These are phyloP conservation scores for Rhodinocichla rosea DNA, from an alignment of 2,113 vertebrate genomes.

Conservation along the genomic window DNA sequence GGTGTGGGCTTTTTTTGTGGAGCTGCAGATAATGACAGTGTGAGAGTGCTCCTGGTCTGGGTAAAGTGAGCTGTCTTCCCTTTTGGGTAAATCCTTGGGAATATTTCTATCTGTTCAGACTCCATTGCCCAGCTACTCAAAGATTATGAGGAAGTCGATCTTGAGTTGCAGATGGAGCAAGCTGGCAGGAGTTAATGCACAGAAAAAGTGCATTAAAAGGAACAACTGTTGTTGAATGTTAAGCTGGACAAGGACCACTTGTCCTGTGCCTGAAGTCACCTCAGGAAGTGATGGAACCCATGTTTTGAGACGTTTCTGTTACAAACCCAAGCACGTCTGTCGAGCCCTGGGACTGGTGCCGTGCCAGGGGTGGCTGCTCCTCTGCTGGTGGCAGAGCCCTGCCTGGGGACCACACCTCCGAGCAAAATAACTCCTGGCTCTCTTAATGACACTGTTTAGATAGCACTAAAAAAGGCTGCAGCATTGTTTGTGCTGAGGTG, in stretches of 20 bases:
- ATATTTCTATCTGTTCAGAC: rapidly evolving
- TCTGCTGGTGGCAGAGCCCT: not conserved
- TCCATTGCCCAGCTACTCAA: not conserved
- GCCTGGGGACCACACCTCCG: not conserved
- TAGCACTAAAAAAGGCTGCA: not conserved
- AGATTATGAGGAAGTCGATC: not conserved
- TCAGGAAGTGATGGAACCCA: not conserved
- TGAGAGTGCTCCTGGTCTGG: not conserved
- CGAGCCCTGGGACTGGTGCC: not conserved
- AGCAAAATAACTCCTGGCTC: not conserved
- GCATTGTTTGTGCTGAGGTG: not conserved
- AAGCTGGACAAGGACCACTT: not conserved
- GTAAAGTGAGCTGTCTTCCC: not conserved
- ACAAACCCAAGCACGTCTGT: not conserved
- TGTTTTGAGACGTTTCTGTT: not conserved
- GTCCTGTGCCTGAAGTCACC: not conserved
- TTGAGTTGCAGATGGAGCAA: not conserved
- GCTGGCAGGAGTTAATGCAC: not conserved
- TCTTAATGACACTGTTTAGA: not conserved
- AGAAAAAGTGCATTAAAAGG: not conserved
- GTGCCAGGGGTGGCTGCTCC: not conserved
- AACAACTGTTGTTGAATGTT: not conserved
- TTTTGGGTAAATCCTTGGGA: not conserved
- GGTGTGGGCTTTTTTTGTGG: not conserved
- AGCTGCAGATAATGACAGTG: not conserved